Base-by-base conservation (phyloP, 2,113 vertebrate genomes). In the Anolis carolinensis region DNA sequence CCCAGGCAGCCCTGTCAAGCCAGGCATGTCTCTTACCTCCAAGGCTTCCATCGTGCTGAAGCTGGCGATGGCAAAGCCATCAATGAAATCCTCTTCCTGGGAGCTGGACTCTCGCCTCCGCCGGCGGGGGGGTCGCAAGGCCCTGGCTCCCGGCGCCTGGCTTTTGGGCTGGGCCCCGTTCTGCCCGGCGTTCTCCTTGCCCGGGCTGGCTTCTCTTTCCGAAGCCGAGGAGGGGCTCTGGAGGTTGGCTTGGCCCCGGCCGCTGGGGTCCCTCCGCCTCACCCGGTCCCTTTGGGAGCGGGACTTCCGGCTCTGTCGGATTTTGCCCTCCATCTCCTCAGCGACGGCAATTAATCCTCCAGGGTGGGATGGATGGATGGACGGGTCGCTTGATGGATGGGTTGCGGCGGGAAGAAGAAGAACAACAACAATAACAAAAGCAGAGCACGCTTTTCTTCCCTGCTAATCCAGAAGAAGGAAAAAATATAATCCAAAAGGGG, bases 61-160 rank as follows among this genome's bases (percentile, higher is more conserved):
- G 89, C 98, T 98, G 96, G 97, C 92, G 59, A 99, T 99, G 90
- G 98, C 97, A 96, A 99, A 99, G 91, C 98, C 98, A 96, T 99
- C 98, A 95, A 99, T 98, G 93, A 99, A 97, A 92, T 99, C 98
- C 96, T 99, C 98, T 92, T 99, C 98, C 94, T 98, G 98, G 70
- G 98, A 98, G 94, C 98, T 97, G 90, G 98, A 98, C 95, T 98
- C 98, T 65, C 97, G 96, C 95, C 98, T 97, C 91, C 97, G 97
- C 92, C 97, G 95, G 87, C 98, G 96, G 87, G 97, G 97, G 92
- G 96, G 95, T 88, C 97, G 96, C 77, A 89, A 89, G 77, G 87
- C 87, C 80, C 92, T 84, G 96, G 95, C 93, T 94, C 94, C 93
- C 59, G 96, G 92, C 89, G 95, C 94, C 70, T 95, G 94, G 95